phyloP scores from a whole-genome alignment of 2,797 vertebrate genomes.

The Hypotaenidia okinawae region DNA sequence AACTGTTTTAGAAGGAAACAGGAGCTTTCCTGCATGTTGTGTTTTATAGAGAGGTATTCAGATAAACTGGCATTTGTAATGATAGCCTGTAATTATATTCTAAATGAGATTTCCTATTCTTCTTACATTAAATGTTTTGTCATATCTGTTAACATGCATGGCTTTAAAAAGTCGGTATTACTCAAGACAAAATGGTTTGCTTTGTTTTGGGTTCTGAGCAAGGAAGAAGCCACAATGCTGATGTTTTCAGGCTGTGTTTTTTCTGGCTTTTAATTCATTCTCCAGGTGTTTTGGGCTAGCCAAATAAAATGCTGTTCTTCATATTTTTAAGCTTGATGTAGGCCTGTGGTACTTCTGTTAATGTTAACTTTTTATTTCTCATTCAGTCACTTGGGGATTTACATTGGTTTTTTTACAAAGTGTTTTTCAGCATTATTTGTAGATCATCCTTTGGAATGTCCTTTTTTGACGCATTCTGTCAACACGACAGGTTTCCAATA shows the following conservation, averaged over 20 bases:
- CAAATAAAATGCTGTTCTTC: background rate
- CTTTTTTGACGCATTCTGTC: background rate
- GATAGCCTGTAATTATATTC: background rate
- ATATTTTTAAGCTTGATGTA: background rate
- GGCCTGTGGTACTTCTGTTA: background rate
- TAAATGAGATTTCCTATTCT: background rate
- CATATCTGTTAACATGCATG: background rate
- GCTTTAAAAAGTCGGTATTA: background rate
- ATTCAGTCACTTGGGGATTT: background rate
- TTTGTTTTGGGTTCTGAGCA: background rate
- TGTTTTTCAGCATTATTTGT: background rate
- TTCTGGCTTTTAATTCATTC: background rate
- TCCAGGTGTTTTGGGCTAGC: background rate
- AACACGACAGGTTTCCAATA: background rate
- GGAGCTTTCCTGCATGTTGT: background rate
- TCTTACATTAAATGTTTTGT: background rate
- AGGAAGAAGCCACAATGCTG: background rate
- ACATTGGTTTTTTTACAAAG: accelerated
- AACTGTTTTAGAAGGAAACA: background rate
- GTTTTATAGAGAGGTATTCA: background rate
- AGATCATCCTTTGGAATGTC: background rate
- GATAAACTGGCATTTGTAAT: background rate
- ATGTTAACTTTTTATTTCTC: background rate
- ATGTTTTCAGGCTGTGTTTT: background rate
- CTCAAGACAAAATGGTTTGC: background rate